phyloP scores from a whole-genome alignment of 37 sponge, comb jelly and placozoan genomes.

The Petrosia ficiformis region DNA sequence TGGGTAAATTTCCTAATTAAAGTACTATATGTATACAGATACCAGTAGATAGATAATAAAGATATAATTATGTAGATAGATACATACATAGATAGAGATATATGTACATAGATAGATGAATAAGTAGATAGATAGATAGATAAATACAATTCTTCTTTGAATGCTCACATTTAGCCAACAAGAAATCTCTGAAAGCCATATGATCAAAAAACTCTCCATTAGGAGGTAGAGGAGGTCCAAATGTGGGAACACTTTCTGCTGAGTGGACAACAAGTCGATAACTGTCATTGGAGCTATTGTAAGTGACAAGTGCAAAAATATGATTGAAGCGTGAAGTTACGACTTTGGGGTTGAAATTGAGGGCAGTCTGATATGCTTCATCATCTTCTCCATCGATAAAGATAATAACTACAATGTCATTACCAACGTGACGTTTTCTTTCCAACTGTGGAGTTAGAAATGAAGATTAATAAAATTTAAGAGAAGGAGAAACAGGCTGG shows the following conservation, averaged over 20 bases:
- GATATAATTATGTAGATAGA: no score
- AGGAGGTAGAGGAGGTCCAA: constrained; percentile 64
- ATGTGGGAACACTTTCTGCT: constrained; percentile 57
- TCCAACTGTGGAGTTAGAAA: constrained; percentile 51
- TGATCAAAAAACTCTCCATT: constrained; percentile 53
- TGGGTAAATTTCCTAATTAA: no score
- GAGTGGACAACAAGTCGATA: constrained; percentile 67
- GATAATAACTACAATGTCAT: constrained; percentile 82
- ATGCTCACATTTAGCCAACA: constrained; percentile 73
- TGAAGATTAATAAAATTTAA: neutral
- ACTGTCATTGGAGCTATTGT: neutral
- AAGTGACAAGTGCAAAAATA: constrained; percentile 62
- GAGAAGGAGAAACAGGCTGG: neutral
- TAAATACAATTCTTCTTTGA: neutral
- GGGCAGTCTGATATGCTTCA: constrained; percentile 12
- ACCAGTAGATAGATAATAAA: no score
- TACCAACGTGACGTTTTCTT: constrained; percentile 86
- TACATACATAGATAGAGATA: no score
- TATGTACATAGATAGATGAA: no score
- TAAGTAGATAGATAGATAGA: no score
- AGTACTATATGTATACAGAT: no score
- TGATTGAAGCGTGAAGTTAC: constrained; percentile 80
- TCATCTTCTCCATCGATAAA: constrained; percentile 66
- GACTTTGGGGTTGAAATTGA: constrained; percentile 53
- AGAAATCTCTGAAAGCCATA: constrained; percentile 67